Percentiles rank a stretch among this genome's conserved stretches.
These are phyloP conservation scores for Ptychadena robeensis DNA, from an alignment of 2,797 vertebrate genomes.

Conservation along the genomic window DNA sequence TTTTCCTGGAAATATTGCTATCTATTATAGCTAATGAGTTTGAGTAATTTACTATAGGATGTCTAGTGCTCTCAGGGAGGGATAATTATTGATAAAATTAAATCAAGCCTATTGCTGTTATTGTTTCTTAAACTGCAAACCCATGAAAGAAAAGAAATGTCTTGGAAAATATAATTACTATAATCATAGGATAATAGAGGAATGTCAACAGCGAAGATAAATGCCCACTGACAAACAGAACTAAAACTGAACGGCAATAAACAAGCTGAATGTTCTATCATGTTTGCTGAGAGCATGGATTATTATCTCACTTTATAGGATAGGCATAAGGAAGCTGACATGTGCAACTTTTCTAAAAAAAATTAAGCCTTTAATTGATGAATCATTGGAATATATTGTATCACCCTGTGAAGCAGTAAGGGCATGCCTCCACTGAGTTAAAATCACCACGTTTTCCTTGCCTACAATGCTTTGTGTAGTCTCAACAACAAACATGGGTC, in stretches of 20 bases:
- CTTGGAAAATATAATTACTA: constrained; percentile 16
- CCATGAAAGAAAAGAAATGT: constrained; percentile 12
- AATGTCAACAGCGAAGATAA: constrained; percentile 25
- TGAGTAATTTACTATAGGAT: constrained; percentile 30
- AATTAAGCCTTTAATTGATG: too few relatives aligned
- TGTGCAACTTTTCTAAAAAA: too few relatives aligned
- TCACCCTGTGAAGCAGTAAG: too few relatives aligned
- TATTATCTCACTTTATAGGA: too few relatives aligned
- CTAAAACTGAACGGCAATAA: background rate
- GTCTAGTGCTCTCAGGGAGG: constrained; percentile 18
- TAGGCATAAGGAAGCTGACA: too few relatives aligned
- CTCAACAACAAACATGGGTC: too few relatives aligned
- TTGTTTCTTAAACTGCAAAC: constrained; percentile 4
- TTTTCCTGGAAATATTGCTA: constrained; percentile 13
- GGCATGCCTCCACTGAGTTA: too few relatives aligned
- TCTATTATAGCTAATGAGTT: constrained; percentile 30
- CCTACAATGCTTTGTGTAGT: too few relatives aligned
- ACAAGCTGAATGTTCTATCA: background rate
- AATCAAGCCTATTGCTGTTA: constrained; percentile 1
- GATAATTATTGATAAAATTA: constrained; percentile 33
- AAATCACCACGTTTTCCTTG: too few relatives aligned
- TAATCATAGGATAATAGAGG: constrained; percentile 5
- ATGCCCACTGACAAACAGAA: background rate
- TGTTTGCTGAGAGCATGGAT: background rate
- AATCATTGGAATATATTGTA: too few relatives aligned